Conservation (phyloP, 2,113 vertebrate species). For the Oncorhynchus keta region DNA sequence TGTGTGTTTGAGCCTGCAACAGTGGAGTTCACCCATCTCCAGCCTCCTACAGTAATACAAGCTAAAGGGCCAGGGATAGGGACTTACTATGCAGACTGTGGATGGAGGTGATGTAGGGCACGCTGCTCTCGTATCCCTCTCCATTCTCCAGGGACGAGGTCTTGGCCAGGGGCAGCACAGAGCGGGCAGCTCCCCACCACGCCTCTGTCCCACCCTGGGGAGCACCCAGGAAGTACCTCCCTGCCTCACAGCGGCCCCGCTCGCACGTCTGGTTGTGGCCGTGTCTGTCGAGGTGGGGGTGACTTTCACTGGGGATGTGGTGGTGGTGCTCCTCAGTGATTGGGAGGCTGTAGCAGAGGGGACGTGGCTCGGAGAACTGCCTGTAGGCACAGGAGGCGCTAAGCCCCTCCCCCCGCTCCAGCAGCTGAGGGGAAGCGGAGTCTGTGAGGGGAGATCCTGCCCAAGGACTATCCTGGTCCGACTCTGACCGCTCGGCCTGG, state of each 20-base stretch:
- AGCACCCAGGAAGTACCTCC: conserved; percentile 89
- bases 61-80: conserved; percentile 2
- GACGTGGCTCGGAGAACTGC: conserved; percentile 79
- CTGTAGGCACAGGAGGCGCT: conserved; percentile 87
- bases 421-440: conserved; percentile 85
- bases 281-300: conserved; percentile 62
- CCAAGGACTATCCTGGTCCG: conserved; percentile 94
- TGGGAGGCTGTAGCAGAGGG: conserved; percentile 82
- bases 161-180: conserved; percentile 81
- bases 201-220: conserved; percentile 80
- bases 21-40: too few relatives aligned
- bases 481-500: conserved; percentile 89
- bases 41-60: background rate
- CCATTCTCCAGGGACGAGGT: conserved; percentile 81
- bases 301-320: conserved; percentile 69
- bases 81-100: conserved; percentile 86
- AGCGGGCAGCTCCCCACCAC: conserved; percentile 85
- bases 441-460: conserved; percentile 90
- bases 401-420: conserved; percentile 80
- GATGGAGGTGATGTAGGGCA: conserved; percentile 84
- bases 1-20: too few relatives aligned
- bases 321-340: conserved; percentile 76
- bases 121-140: conserved; percentile 80
- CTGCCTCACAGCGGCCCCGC: conserved; percentile 86
- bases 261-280: conserved; percentile 81